These are phyloP conservation scores for Caenorhabditis brenneri DNA, from an alignment of 1,140 invertebrate species.

Conservation along the genomic window DNA sequence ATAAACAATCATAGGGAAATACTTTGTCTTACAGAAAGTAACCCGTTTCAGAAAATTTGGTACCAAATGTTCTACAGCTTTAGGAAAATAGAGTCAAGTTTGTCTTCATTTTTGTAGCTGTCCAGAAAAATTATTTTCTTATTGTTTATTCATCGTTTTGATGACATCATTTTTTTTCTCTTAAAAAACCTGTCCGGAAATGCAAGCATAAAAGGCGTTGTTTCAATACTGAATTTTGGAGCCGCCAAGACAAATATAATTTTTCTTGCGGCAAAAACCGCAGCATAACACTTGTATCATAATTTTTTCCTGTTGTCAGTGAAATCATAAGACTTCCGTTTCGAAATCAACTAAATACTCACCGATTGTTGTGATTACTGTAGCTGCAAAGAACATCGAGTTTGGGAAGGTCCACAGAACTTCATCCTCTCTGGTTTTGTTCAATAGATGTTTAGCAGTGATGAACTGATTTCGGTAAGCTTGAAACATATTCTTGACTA, in stretches of 20 bases:
- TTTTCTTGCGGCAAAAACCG: not conserved
- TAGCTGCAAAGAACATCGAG: constrained; percentile 70
- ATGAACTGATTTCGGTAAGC: constrained; percentile 70
- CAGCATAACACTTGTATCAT: not conserved
- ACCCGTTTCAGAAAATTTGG: too few relatives aligned
- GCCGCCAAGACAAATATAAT: not conserved
- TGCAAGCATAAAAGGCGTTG: not conserved
- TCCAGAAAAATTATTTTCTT: too few relatives aligned
- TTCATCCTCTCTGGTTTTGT: constrained; percentile 65
- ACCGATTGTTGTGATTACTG: constrained; percentile 71
- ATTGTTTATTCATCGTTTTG: not conserved
- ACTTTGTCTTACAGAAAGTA: too few relatives aligned
- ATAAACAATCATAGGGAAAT: too few relatives aligned
- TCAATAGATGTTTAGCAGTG: constrained; percentile 67
- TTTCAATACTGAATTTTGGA: not conserved
- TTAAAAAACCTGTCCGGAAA: not conserved
- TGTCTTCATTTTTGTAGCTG: too few relatives aligned
- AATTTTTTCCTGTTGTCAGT: not conserved
- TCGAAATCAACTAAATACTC: not conserved
- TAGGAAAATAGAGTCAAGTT: too few relatives aligned
- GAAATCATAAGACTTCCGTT: not conserved
- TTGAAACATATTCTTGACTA: constrained; percentile 47
- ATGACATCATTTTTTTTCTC: not conserved
- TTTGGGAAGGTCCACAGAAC: constrained; percentile 69
- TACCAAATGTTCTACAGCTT: too few relatives aligned